Conservation (phyloP, 2,797 vertebrate species). For the Cheirogaleus major region DNA sequence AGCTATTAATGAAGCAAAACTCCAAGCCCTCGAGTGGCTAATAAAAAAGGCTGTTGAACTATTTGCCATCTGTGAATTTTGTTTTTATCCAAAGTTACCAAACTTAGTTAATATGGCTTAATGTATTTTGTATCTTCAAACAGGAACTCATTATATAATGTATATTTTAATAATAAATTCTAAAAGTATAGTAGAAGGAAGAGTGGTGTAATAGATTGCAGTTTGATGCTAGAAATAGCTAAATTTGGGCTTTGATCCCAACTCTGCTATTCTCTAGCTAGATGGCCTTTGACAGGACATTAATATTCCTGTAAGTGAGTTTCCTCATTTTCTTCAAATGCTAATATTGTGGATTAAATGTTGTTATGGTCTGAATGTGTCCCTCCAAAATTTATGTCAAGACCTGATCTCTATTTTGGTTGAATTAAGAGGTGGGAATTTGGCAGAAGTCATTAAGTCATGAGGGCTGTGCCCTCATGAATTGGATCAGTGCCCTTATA, state of each 20-base stretch:
- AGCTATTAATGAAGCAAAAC: background rate
- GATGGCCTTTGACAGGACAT: background rate
- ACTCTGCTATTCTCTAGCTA: background rate
- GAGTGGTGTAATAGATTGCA: background rate
- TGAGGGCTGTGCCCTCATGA: background rate
- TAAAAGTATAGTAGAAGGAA: background rate
- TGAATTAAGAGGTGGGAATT: background rate
- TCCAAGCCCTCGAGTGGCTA: accelerated
- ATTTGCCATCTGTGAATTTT: background rate
- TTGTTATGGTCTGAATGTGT: background rate
- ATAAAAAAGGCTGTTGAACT: background rate
- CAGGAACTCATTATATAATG: background rate
- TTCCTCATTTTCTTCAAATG: background rate
- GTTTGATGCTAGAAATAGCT: background rate
- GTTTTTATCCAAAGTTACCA: background rate
- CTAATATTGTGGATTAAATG: background rate
- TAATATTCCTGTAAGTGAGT: background rate
- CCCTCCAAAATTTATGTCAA: background rate
- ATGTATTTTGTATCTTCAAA: background rate
- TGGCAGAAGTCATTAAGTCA: background rate
- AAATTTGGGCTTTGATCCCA: background rate
- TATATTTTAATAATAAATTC: background rate
- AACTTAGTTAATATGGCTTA: background rate
- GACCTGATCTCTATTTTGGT: background rate
- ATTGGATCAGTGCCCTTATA: background rate